Percentiles rank a stretch among this genome's conserved stretches.
These are phyloP conservation scores for Pseudopodoces humilis DNA, from an alignment of 2,113 vertebrate species.

Conservation along the genomic window DNA sequence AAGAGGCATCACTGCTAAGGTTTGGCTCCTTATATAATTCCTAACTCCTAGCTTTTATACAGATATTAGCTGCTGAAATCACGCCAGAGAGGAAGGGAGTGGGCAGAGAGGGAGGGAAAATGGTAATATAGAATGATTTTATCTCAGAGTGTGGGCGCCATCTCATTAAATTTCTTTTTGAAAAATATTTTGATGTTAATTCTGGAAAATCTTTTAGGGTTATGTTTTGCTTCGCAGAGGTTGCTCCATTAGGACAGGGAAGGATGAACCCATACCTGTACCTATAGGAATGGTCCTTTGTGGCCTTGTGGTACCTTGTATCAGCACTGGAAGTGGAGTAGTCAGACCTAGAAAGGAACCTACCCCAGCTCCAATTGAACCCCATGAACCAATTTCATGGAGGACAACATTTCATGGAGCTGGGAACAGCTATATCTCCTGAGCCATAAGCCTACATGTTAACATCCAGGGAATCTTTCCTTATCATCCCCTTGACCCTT, in stretches of 20 bases:
- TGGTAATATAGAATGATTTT: constrained; percentile 13
- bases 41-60: background rate
- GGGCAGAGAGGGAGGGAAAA: background rate
- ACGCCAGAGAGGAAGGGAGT: constrained; percentile 24
- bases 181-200: constrained; percentile 44
- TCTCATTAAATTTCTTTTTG: constrained; percentile 24
- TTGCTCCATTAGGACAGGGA: background rate
- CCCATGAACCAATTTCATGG: background rate
- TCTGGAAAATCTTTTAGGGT: background rate
- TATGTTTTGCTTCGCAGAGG: background rate
- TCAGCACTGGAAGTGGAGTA: background rate
- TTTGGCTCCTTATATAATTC: background rate
- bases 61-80: background rate
- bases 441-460: rapidly evolving
- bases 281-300: background rate
- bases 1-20: background rate
- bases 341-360: background rate
- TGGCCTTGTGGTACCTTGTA: background rate
- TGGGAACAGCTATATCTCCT: background rate
- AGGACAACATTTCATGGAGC: background rate
- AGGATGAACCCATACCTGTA: background rate
- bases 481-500: background rate
- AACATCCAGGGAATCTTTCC: background rate
- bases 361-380: background rate
- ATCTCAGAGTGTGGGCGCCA: background rate